phyloP scores from a whole-genome alignment of 1,140 invertebrate genomes.

The Globodera ellingtonae region DNA sequence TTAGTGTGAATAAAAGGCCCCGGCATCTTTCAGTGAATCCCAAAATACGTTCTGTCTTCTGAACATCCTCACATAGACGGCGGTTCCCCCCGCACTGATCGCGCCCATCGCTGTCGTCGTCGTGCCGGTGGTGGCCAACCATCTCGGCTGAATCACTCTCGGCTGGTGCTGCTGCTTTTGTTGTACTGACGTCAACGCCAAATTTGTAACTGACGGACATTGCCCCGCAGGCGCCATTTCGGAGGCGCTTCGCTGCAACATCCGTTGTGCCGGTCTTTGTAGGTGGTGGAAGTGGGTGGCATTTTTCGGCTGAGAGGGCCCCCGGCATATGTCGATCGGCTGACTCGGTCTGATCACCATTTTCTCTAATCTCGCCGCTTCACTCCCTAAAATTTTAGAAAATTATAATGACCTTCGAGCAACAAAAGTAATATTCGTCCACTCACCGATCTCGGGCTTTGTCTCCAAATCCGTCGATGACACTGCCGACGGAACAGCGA shows the following conservation, averaged over 20 bases:
- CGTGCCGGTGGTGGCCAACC: background rate
- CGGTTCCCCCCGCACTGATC: background rate
- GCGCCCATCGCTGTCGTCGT: background rate
- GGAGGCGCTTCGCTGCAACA: conserved; percentile 11
- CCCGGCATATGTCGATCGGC: conserved; percentile 10
- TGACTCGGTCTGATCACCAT: background rate
- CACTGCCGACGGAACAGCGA: background rate
- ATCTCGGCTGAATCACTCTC: conserved; percentile 3
- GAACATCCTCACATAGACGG: background rate
- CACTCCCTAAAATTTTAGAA: background rate
- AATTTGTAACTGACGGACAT: background rate
- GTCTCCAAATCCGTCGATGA: background rate
- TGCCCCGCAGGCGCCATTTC: background rate
- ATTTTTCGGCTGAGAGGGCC: background rate
- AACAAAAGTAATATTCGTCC: no score
- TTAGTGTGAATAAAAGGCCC: no score
- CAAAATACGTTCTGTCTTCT: background rate
- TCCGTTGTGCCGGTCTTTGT: background rate
- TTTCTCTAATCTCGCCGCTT: background rate
- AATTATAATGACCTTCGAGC: no score
- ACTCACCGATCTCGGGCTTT: background rate
- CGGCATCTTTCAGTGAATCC: background rate
- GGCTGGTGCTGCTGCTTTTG: conserved; percentile 3
- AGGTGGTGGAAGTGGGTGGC: background rate
- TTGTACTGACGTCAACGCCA: background rate